phyloP scores from a whole-genome alignment of 2,797 vertebrate genomes.

The Pseudochaenichthys georgianus region DNA sequence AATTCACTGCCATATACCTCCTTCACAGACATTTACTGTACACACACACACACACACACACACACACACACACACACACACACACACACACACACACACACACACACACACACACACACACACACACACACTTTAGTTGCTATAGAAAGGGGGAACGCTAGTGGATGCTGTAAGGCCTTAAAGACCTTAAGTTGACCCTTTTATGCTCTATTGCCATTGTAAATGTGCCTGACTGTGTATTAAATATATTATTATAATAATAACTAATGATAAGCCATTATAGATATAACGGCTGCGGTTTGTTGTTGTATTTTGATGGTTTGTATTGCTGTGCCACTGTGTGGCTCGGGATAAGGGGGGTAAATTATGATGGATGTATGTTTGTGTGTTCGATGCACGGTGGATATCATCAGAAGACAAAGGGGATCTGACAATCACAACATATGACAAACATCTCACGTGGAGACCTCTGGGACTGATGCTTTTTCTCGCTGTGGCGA shows the following conservation, averaged over 20 bases:
- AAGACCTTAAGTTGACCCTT: conserved; percentile 19
- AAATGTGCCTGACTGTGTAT: conserved; percentile 82
- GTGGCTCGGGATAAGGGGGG: conserved; percentile 80
- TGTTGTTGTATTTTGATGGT: conserved; percentile 65
- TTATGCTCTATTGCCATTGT: conserved; percentile 77
- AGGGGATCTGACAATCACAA: neutral
- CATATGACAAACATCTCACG: neutral
- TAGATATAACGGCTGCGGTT: conserved; percentile 60
- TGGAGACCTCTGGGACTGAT: conserved; percentile 35
- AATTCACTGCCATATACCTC: conserved; percentile 52
- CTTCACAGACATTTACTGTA: conserved; percentile 51
- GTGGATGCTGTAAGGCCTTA: conserved; percentile 31
- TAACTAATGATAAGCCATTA: conserved; percentile 67
- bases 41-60: too few species aligned
- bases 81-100: conserved; percentile 22
- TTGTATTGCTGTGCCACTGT: conserved; percentile 83
- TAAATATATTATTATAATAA: conserved; percentile 61
- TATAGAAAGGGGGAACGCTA: conserved; percentile 34
- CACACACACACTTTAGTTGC: conserved; percentile 11
- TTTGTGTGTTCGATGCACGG: conserved; percentile 61
- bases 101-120: conserved; percentile 22
- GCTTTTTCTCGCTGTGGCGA: conserved; percentile 42
- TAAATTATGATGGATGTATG: conserved; percentile 80
- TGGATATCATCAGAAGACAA: conserved; percentile 52
- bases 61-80: too few species aligned